phyloP scores from a whole-genome alignment of 2,797 vertebrate species.

The Sebastes nivosus region DNA sequence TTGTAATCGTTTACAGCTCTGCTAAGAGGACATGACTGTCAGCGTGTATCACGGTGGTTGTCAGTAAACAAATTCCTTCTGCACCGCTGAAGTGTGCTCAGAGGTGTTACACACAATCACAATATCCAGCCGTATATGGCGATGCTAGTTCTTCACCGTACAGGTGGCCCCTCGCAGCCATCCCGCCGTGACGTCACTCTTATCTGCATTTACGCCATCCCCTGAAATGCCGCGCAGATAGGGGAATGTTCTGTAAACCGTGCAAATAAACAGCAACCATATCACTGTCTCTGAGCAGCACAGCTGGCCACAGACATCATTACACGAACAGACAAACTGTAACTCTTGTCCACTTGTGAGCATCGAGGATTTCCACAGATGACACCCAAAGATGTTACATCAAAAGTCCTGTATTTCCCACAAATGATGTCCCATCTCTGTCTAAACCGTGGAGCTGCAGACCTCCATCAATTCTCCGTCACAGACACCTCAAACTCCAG shows the following conservation, averaged over 20 bases:
- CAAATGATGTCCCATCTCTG: not conserved
- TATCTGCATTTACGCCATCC: slow-evolving; percentile 44
- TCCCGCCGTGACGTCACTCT: slow-evolving; percentile 25
- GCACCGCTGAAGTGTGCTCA: not conserved
- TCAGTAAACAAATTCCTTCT: slow-evolving; percentile 60
- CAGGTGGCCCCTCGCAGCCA: slow-evolving; percentile 52
- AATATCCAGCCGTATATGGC: slow-evolving; percentile 56
- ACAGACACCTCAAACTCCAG: slow-evolving; percentile 74
- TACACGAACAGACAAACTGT: slow-evolving; percentile 17
- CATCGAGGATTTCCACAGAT: slow-evolving; percentile 15
- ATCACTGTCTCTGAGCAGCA: slow-evolving; percentile 37
- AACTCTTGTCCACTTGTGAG: slow-evolving; percentile 20
- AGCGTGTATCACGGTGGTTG: not conserved
- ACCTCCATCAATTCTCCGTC: slow-evolving; percentile 45
- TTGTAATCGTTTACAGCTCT: slow-evolving; percentile 1
- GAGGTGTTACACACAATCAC: slow-evolving; percentile 40
- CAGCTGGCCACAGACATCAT: slow-evolving; percentile 47
- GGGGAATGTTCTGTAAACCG: slow-evolving; percentile 39
- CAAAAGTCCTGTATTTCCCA: slow-evolving; percentile 53
- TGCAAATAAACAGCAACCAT: slow-evolving; percentile 57
- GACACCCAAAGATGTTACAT: slow-evolving; percentile 31
- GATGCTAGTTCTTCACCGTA: not conserved
- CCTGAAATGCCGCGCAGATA: not conserved
- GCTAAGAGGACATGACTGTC: slow-evolving; percentile 7
- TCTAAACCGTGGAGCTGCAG: not conserved